Evolutionary conservation across 1,140 invertebrate species (phyloP).

Genomic region (Brachionus calyciflorus): DNA sequence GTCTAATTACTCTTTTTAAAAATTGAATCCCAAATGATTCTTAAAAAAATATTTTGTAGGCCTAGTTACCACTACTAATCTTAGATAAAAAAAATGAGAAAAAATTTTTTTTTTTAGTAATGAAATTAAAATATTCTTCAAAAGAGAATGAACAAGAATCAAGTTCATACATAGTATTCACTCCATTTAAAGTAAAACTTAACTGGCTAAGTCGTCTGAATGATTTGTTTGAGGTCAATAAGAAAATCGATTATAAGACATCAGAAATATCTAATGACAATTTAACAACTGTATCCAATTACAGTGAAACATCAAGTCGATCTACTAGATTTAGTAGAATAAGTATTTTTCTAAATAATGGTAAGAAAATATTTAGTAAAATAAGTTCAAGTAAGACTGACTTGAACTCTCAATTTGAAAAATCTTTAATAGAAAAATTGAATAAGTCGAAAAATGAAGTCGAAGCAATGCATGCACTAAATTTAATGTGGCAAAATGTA

Average conservation of each 20-base stretch:
- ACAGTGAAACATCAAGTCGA: neutral
- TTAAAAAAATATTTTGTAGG: too few species aligned
- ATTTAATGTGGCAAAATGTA: neutral
- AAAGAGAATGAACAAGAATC: neutral
- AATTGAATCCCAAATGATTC: too few species aligned
- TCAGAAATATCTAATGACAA: too few species aligned
- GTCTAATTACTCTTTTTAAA: too few species aligned
- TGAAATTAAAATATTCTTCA: slow-evolving; percentile 7
- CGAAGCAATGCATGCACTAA: neutral
- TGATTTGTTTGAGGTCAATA: neutral
- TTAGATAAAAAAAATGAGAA: too few species aligned
- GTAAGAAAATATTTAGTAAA: neutral
- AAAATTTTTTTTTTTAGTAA: too few species aligned
- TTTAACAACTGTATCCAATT: neutral
- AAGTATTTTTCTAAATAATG: neutral
- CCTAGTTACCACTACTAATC: too few species aligned
- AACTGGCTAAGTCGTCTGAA: neutral
- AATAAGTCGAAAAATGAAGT: neutral
- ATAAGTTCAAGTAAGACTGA: neutral
- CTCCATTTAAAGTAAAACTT: neutral
- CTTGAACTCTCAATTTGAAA: slow-evolving; percentile 4
- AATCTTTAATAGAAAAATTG: neutral
- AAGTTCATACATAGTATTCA: neutral
- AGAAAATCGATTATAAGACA: neutral
- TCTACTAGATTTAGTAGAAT: slow-evolving; percentile 4